Evolutionary conservation across 23 tunicate species (phyloP), one percentile per base, ranked within the genome.

Genomic region (Ascidia mentula): DNA sequence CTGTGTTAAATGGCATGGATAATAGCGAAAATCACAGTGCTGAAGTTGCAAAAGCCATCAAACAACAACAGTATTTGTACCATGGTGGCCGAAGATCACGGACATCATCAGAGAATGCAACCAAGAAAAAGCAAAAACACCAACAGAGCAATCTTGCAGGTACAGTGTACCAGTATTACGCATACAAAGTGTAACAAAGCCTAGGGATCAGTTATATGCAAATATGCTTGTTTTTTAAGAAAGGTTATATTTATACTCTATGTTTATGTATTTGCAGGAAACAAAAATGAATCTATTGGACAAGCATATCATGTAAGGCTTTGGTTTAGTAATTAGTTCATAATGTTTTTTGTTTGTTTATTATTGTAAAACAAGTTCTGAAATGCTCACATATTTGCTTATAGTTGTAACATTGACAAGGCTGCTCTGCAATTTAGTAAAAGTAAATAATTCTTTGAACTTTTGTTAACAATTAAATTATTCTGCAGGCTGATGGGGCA

Each of bases 121-220:
- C 69, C 34, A 40, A 74, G 46, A 53, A 37, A 31, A 82, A 73
- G 35, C 86, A 73, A 6, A 82, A 82, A 73, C 40, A 53, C 32
- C 18, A 3, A 3, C 38, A 26, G 4, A 71, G 74, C 39, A 71
- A 71, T 9, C 39, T 71, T 34, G 74, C 38, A 71, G 74, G 74
- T 71, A 36, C 9, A 4, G n/a, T n/a, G n/a, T n/a, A n/a, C n/a
- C n/a, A n/a, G n/a, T n/a, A n/a, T n/a, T n/a, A n/a, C n/a, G n/a
- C n/a, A n/a, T n/a, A n/a, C n/a, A n/a, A n/a, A n/a, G n/a, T n/a
- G n/a, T n/a, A n/a, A n/a, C n/a, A n/a, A n/a, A n/a, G n/a, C n/a
- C n/a, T n/a, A n/a, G n/a, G n/a, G n/a, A n/a, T n/a, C n/a, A n/a
- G n/a, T n/a, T n/a, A n/a, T n/a, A n/a, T n/a, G n/a, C n/a, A n/a